Base-by-base conservation (phyloP, 2,797 vertebrate genomes). In the Macrochelys suwanniensis region DNA sequence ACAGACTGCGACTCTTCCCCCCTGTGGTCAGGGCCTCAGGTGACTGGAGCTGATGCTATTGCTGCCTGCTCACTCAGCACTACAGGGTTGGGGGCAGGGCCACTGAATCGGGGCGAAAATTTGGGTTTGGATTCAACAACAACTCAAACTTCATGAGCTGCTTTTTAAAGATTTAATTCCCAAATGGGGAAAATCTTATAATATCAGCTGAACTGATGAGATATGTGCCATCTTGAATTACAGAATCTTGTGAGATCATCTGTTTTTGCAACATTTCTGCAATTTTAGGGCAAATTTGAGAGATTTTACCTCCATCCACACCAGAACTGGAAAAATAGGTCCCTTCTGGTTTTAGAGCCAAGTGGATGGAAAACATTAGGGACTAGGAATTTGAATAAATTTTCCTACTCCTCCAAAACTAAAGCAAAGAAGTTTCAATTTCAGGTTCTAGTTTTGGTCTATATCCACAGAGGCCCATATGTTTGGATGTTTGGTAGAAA, bases 391-490 rank as follows among this genome's bases (percentile, higher is more conserved):
- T 42, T 74, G 37, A 74, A 74, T 42, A 37, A 6, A 12, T 49
- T 42, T 33, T 28, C 31, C 61, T 13, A 25, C 85, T 57, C 17
- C 11, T 19, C 50, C 17, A 80, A 8, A 54, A 17, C 6, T 17
- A 74, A 74, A 74, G 21, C n/a, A 65, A 82, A 37, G 31, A 33
- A 33, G 13, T 54, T 85, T 71, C 47, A 57, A 57, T 54, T 59
- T 49, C 45, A 56, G 11, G 19, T 45, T 87, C 56, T 54, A 54
- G 25, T 74, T 90, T 45, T 85, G 82, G 71, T 77, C 78, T 84
- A 71, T 51, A 84, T 80, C 65, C 78, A 42, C 9, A 47, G 26
- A 80, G 59, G 16, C n/a, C 33, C 42, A 56, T 7, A 84, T 61
- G 28, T 42, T 23, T 71, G 65, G 65, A 42, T 71, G n/a, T 23